A percentile compares a stretch with the other conserved stretches of the same genome.
Evolutionary conservation across 53 echinoderm and acorn worm genomes (phyloP).

Genomic region (Crossaster papposus): DNA sequence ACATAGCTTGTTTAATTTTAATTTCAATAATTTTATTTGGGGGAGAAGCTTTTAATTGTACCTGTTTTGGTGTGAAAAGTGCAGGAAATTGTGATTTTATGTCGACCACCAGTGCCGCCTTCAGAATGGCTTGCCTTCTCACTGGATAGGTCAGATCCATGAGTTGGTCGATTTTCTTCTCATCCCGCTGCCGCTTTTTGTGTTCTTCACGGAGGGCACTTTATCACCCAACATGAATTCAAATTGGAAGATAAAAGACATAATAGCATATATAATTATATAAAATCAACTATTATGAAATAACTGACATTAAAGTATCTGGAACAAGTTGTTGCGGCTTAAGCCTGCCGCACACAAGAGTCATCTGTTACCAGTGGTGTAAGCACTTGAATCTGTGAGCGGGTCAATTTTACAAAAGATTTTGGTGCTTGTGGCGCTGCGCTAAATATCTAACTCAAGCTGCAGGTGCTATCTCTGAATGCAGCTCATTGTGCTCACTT

Average conservation of each 20-base stretch:
- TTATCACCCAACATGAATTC: too few relatives aligned
- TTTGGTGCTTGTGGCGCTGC: too few relatives aligned
- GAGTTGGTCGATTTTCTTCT: slow-evolving; percentile 15
- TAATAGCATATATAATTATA: not conserved
- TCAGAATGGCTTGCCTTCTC: slow-evolving; percentile 34
- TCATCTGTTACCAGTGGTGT: not conserved
- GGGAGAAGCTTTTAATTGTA: not conserved
- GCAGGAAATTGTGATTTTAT: slow-evolving; percentile 24
- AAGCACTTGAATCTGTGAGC: not conserved
- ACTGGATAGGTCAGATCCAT: slow-evolving; percentile 38
- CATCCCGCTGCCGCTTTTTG: slow-evolving; percentile 10
- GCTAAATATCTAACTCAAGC: too few relatives aligned
- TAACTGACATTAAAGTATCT: too few relatives aligned
- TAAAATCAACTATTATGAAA: not conserved
- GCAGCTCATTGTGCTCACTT: too few relatives aligned
- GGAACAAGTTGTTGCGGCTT: too few relatives aligned
- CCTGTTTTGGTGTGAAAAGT: slow-evolving; percentile 42
- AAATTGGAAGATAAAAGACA: not conserved
- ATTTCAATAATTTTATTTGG: not conserved
- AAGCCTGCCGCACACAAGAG: not conserved
- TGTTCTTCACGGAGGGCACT: slow-evolving; percentile 26
- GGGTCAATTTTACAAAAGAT: not conserved
- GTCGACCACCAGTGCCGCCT: slow-evolving; percentile 18
- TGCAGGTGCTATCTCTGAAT: too few relatives aligned
- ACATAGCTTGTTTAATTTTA: not conserved